These are phyloP conservation scores for Lasiurus borealis DNA, from an alignment of 2,113 vertebrate species.

Conservation along the genomic window DNA sequence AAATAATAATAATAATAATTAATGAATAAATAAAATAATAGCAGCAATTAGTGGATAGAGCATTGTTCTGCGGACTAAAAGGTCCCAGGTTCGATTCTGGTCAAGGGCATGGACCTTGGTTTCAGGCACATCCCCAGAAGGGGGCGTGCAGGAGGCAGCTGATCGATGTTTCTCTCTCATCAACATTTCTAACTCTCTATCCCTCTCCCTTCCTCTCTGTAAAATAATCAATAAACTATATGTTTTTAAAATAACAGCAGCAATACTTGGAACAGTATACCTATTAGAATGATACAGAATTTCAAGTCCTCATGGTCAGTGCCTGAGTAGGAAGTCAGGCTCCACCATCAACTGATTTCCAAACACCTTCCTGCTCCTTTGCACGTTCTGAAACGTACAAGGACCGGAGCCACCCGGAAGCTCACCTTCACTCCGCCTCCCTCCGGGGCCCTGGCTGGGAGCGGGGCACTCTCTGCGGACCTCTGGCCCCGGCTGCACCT, in stretches of 20 bases:
- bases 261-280: not conserved
- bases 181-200: no score
- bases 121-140: no score
- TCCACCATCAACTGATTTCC: not conserved
- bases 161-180: no score
- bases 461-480: conserved; percentile 79
- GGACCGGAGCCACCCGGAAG: not conserved
- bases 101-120: no score
- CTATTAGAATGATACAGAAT: not conserved
- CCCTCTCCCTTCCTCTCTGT: no score
- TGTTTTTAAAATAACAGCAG: not conserved
- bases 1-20: no score
- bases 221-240: no score
- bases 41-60: no score
- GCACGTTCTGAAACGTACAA: not conserved
- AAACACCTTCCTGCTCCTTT: not conserved
- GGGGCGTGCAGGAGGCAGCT: no score
- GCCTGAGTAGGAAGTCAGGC: not conserved
- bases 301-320: not conserved
- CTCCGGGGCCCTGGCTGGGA: conserved; percentile 82
- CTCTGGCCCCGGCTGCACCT: conserved; percentile 88
- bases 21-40: no score
- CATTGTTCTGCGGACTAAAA: no score
- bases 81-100: no score
- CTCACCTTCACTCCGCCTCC: conserved; percentile 87